Evolutionary conservation across 2,888 invertebrate species (phyloP).

Genomic region (Drosophila ustulata): DNA sequence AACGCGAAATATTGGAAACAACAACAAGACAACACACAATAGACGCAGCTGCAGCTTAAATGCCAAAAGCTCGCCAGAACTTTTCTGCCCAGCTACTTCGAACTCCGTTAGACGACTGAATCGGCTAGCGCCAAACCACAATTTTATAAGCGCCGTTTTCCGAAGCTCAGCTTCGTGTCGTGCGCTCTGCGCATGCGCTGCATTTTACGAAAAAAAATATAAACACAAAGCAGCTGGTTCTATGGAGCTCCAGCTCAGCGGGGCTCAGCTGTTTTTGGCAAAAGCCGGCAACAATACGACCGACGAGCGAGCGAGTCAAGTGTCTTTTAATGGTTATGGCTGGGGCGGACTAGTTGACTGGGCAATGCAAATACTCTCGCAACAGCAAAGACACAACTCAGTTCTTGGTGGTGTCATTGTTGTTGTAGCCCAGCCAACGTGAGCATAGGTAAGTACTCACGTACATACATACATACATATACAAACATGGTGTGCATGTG

Average conservation of each 20-base stretch:
- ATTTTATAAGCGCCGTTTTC: constrained; percentile 63
- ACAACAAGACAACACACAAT: constrained; percentile 26
- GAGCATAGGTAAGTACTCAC: not conserved
- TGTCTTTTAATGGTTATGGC: constrained; percentile 19
- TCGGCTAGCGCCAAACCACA: constrained; percentile 55
- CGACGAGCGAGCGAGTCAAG: constrained; percentile 39
- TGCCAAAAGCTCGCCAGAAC: constrained; percentile 65
- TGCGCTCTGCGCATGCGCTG: constrained; percentile 56
- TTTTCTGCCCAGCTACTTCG: constrained; percentile 62
- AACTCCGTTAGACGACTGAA: constrained; percentile 78
- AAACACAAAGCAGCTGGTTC: constrained; percentile 75
- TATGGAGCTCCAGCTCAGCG: constrained; percentile 12
- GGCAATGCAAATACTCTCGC: constrained; percentile 32
- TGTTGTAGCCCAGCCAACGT: constrained; percentile 3
- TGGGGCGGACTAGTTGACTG: constrained; percentile 28
- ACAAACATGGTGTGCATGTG: not conserved
- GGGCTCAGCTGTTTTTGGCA: constrained; percentile 66
- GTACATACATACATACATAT: not conserved
- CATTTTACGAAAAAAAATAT: constrained; percentile 54
- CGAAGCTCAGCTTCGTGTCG: constrained; percentile 66
- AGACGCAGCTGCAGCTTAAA: constrained; percentile 39
- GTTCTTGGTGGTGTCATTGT: not conserved
- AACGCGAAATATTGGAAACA: constrained; percentile 30
- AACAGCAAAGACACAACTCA: constrained; percentile 36
- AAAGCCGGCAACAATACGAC: constrained; percentile 75